Base-by-base conservation (phyloP, 2,797 vertebrate genomes). In the Toxotes lorentzi region DNA sequence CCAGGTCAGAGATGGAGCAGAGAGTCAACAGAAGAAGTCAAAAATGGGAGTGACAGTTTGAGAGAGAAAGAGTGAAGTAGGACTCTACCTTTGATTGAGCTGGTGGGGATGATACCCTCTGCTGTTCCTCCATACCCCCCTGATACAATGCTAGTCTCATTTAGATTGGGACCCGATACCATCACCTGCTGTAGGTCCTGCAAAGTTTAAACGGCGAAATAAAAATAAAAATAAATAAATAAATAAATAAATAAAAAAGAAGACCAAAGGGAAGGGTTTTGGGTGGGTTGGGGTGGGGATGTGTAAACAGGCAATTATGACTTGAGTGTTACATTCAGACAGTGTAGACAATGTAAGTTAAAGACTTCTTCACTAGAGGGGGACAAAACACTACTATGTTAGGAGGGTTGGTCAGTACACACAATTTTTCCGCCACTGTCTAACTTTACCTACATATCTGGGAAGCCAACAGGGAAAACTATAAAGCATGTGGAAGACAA, bases 181-280 rank as follows among this genome's bases (percentile, higher is more conserved):
- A 99, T 99, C 91, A 99, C 97, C 91, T 99, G 98, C 93, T 98
- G 98, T 64, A 99, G 93, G 89, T 99, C 97, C 97, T 99, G 86
- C 4, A 79, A 62, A 0, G 93, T 58, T 34, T 21, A 21, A 58
- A 64, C 21, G 21, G 16, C 34, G 23, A 34, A 21, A 73, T 9
- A n/a, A 8, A 68, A 67, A n/a, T n/a, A n/a, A n/a, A n/a, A n/a
- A n/a, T n/a, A n/a, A n/a, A n/a, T n/a, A n/a, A n/a, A n/a, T n/a
- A n/a, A n/a, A n/a, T n/a, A n/a, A n/a, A 59, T 16, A 70, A 43
- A 64, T 14, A 5, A 45, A 69, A 1, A 62, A 68, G 12, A 75
- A 47, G 43, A 60, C 62, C 12, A 72, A 65, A 69, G 21, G 69
- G 30, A 13, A 9, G 30, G 70, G 70, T 67, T 65, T 67, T 38